Evolutionary conservation across 1,140 invertebrate species (phyloP), one percentile per base, ranked within the genome.

Genomic region (Nomia melanderi): DNA sequence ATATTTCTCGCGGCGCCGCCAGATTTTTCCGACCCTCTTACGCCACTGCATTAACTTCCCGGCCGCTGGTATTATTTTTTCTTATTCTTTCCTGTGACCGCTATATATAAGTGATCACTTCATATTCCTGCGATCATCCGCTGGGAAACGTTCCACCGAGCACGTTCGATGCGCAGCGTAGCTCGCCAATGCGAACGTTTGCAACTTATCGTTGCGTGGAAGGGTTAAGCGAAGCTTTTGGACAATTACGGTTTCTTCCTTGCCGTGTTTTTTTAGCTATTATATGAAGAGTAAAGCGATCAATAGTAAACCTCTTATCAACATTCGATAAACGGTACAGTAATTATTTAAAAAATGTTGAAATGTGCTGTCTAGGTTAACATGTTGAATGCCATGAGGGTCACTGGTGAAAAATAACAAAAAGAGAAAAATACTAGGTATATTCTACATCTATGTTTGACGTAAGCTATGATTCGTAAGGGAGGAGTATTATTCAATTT

Each of bases 61-160:
- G 64, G 6, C 39, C 56, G 17, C n/a, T 20, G 33, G 50, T 65
- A 73, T 86, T 85, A 78, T 78, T 86, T 85, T 79, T 78, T 80
- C 77, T 53, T 81, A 82, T 79, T 64, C 70, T 57, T 44, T 31
- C 20, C 39, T 25, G 25, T 29, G 56, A 47, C 50, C 63, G 44
- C 67, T 72, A 73, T 84, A 72, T 72, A 73, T 84, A 72, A 82
- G 76, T 83, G 79, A 69, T 25, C 74, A 75, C 59, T 60, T 75
- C 79, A 76, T 86, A 78, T 79, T 73, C 75, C 73, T 59, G 71
- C 71, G 65, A 59, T 70, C 31, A 60, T 60, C 65, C 56, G 31
- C 17, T 53, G 25, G 33, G 47, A 60, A 14, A 23, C 60, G 23
- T 53, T 64, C 47, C 29, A 25, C 17, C 29, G 12, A 44, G 29